Conservation (phyloP, 2,113 vertebrate species). For the Lanius collurio region DNA sequence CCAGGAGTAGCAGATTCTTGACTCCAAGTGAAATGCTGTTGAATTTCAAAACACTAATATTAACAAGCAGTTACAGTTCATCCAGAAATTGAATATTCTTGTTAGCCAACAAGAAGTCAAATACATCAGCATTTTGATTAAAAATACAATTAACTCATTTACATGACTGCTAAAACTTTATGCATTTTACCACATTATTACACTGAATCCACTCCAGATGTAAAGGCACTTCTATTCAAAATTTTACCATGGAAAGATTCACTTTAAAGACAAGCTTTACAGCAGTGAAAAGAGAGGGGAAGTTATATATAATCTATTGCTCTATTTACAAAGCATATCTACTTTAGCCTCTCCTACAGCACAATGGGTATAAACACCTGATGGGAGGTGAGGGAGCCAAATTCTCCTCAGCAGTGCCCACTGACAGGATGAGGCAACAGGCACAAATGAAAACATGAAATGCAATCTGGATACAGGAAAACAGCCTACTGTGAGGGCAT, state of each 20-base stretch:
- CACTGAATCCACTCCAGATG: not conserved
- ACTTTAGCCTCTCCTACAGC: constrained; percentile 26
- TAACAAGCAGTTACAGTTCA: not conserved
- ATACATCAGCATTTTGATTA: not conserved
- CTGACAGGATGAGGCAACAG: not conserved
- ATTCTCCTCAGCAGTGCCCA: not conserved
- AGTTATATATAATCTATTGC: not conserved
- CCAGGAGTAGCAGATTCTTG: not conserved
- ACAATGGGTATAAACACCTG: not conserved
- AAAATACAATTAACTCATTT: not conserved
- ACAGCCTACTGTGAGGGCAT: not conserved
- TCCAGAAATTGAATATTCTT: not conserved
- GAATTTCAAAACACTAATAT: constrained; percentile 5
- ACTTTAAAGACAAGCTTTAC: constrained; percentile 17
- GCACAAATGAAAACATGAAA: not conserved
- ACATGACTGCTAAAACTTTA: not conserved
- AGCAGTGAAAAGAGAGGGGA: not conserved
- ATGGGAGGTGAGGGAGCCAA: not conserved
- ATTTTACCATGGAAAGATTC: not conserved
- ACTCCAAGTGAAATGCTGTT: constrained; percentile 16
- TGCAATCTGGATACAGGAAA: not conserved
- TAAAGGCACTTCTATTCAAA: not conserved
- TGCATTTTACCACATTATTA: not conserved
- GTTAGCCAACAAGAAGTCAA: not conserved
- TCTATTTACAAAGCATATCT: not conserved